A percentile compares a stretch with the other conserved stretches of the same genome.
Conservation (phyloP, 2,797 vertebrate species). For the Todus mexicanus region DNA sequence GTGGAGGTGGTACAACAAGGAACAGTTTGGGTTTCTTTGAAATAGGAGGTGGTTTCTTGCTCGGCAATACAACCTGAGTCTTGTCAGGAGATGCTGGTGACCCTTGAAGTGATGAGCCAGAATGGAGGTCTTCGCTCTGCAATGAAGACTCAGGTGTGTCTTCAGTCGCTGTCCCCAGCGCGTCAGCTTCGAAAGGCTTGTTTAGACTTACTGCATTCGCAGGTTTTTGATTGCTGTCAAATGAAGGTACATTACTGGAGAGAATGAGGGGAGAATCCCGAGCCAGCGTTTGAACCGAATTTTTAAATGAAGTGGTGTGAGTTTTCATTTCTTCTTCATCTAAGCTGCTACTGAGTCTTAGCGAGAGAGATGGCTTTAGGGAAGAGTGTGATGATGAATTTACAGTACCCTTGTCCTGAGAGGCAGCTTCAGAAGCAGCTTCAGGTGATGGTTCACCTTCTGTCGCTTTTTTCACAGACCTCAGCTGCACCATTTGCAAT, state of each 20-base stretch:
- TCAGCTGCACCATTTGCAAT: conserved; percentile 89
- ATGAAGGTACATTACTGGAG: conserved; percentile 14
- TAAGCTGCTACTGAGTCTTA: conserved; percentile 70
- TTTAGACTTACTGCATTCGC: background rate
- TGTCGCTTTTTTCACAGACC: conserved; percentile 80
- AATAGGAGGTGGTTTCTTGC: conserved; percentile 87
- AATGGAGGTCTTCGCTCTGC: conserved; percentile 22
- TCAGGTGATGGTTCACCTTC: conserved; percentile 54
- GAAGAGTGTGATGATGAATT: conserved; percentile 28
- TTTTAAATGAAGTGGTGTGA: conserved; percentile 73
- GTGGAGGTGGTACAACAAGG: conserved; percentile 77
- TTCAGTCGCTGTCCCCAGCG: background rate
- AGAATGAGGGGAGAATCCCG: conserved; percentile 57
- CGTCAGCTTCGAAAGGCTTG: background rate
- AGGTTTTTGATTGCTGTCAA: background rate
- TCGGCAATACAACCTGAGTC: conserved; percentile 70
- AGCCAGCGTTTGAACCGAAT: conserved; percentile 65
- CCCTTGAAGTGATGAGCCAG: background rate
- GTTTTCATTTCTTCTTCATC: conserved; percentile 68
- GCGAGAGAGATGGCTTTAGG: conserved; percentile 70
- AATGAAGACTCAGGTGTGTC: background rate
- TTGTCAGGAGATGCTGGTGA: conserved; percentile 48
- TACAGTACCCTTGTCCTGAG: conserved; percentile 72
- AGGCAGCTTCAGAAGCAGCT: conserved; percentile 37
- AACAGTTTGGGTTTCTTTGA: conserved; percentile 92